Evolutionary conservation across 2,888 invertebrate species (phyloP), one percentile per base, ranked within the genome.

Genomic region (Drepanosiphum platanoidis): DNA sequence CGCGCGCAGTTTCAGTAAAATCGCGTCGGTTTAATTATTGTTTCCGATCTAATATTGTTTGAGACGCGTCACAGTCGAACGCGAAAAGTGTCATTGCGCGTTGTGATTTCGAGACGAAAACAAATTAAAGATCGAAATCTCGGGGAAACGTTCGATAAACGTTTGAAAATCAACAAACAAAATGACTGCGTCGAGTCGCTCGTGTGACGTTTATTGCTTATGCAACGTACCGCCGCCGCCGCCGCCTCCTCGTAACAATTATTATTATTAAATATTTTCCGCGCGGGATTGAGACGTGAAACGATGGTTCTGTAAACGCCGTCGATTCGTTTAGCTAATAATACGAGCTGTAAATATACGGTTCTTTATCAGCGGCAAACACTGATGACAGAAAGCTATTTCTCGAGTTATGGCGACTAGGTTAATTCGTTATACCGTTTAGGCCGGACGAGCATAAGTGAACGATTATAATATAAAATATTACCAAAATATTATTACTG

Each of bases 351-450:
- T n/a, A n/a, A n/a, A n/a, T n/a, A n/a, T n/a, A n/a, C n/a, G 7
- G 39, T 15, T 15, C 27, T n/a, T 71, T 71, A 71, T 71, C 15
- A 71, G 22, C n/a, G 27, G n/a, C 13, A 39, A 39, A 4, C 27
- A 71, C 70, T 71, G 70, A 71, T 71, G 70, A 71, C 70, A 71
- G 36, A 27, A 71, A 71, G n/a, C n/a, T 11, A 13, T 71, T 13
- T 39, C 39, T n/a, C 22, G 52, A 52, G 18, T 52, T 52, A 5
- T 39, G 27, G 11, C 70, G 39, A 27, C 27, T n/a, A 71, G n/a
- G 70, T 71, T n/a, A 71, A 70, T 70, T 70, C 39, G 18, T 39
- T 39, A n/a, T n/a, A 39, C 52, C 4, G 22, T 52, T 18, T 52
- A 7, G 18, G 5, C 18, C 22, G 22, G 18, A 52, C 52, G 52